Base-by-base conservation (phyloP, 92 coral and sea anemone genomes). In the Zoanthus gigantus region DNA sequence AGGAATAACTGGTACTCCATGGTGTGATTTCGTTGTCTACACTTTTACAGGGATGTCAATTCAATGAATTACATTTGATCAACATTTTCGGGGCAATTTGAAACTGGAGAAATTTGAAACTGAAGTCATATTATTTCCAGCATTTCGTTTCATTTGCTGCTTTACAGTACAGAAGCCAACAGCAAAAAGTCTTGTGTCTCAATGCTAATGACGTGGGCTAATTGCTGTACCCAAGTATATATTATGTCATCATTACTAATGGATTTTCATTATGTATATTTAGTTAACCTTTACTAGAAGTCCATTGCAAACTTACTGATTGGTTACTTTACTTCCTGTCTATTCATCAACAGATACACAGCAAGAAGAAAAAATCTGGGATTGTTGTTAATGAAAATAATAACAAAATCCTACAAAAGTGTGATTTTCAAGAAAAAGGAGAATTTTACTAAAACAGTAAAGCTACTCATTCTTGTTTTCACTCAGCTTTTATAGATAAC, bases 121-220 rank as follows among this genome's bases (percentile, higher is more conserved):
- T 66, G 72, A 5, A 66, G 72, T 66, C 34, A 66, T 66, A 18
- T 66, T 66, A 66, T 66, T 66, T 66, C 72, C 72, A 66, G 5
- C 72, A 66, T 66, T 66, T 66, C 37, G 17, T 66, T 66, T 66
- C 72, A 66, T 66, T 66, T 66, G 72, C 72, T 66, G 72, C 72
- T 66, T 66, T 31, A 29, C 72, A 66, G 34, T 66, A 66, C 72
- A 66, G 37, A 66, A 66, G 72, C 72, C 72, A 66, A 66, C 72
- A 18, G 37, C 72, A 31, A 65, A 31, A 65, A 65, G 71, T 17
- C 71, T 23, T 17, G 71, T 9, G 71, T n/a, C 71, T 65, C 0
- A 65, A 65, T 65, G 71, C 71, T 65, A 65, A 65, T 17, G 34
- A 65, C 71, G 0, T 65, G 71, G 71, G 31, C 71, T 65, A 65